These are phyloP conservation scores for Rhynchopsitta pachyrhyncha DNA, from an alignment of 2,113 vertebrate genomes.

Conservation along the genomic window DNA sequence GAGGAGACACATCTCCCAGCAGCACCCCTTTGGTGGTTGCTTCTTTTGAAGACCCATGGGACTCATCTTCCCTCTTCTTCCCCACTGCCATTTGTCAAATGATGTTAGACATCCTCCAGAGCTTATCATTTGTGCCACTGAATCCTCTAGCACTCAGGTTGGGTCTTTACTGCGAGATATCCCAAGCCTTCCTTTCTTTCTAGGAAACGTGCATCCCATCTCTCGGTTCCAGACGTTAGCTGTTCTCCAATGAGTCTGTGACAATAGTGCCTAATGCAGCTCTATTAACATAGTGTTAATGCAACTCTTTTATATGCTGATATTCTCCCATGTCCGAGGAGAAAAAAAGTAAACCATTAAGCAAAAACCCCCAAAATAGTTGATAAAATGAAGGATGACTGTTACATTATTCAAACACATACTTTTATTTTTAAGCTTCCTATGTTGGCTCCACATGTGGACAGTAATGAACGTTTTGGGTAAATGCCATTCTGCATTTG, in stretches of 20 bases:
- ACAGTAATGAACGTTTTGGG: background rate
- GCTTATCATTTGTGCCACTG: accelerated
- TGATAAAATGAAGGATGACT: background rate
- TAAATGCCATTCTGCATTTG: background rate
- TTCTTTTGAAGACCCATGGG: background rate
- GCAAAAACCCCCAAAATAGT: background rate
- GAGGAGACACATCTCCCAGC: background rate
- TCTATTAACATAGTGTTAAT: background rate
- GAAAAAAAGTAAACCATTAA: background rate
- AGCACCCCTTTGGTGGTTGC: background rate
- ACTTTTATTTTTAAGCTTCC: constrained; percentile 25
- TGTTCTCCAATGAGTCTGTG: background rate
- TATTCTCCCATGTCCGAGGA: accelerated
- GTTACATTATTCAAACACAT: background rate
- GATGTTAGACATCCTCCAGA: background rate
- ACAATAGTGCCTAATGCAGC: background rate
- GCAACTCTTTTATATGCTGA: background rate
- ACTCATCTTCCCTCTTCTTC: background rate
- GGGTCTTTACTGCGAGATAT: background rate
- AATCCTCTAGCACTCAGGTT: background rate
- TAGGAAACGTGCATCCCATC: background rate
- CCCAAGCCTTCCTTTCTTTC: background rate
- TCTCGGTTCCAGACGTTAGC: background rate
- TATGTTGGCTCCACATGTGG: background rate
- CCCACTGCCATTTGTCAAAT: background rate